Base-by-base conservation (phyloP, 2,113 vertebrate genomes). In the Eublepharis macularius region DNA sequence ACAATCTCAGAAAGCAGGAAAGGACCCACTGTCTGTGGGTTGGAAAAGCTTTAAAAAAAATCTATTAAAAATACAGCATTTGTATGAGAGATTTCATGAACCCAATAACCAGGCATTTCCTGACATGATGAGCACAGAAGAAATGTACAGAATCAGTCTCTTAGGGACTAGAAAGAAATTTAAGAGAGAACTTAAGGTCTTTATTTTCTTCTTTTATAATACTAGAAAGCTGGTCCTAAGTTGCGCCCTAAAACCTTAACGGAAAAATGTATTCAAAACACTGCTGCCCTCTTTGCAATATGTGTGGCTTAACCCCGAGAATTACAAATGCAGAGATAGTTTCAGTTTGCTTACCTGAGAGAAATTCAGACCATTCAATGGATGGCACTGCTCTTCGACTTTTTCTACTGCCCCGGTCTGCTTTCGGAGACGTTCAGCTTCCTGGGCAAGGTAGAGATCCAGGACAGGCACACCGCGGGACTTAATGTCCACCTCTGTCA, bases 361-460 rank as follows among this genome's bases (percentile, higher is more conserved):
- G 82, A 98, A 98, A 93, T 97, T 98, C 82, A 99, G 96, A 17
- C 97, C 97, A n/a, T 98, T 98, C 54, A 98, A 95, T 0, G 97
- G 98, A 88, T 97, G 97, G 84, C 98, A 98, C 88, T 98, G 98
- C 83, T 99, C 98, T 92, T 99, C 97, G 76, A 98, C 98, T 89
- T 97, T 97, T 92, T 99, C 98, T 5, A 99, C 97, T 2, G 97
- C 98, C 0, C 98, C 98, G 0, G 96, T 98, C 85, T 92, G 96
- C 90, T 98, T 99, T 92, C 94, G 96, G 92, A 98, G 97, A 65
- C 97, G 92, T 93, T 98, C 97, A 0, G 98, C 98, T 93, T 98
- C 98, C 94, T 98, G 98, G 8, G 98, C 98, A 83, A 99, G 95
- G 90, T 98, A 98, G 24, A 98, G 93, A 92, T 98, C 98, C 91